Conservation (phyloP, 1,140 invertebrate genomes). For the Cotesia typhae region DNA sequence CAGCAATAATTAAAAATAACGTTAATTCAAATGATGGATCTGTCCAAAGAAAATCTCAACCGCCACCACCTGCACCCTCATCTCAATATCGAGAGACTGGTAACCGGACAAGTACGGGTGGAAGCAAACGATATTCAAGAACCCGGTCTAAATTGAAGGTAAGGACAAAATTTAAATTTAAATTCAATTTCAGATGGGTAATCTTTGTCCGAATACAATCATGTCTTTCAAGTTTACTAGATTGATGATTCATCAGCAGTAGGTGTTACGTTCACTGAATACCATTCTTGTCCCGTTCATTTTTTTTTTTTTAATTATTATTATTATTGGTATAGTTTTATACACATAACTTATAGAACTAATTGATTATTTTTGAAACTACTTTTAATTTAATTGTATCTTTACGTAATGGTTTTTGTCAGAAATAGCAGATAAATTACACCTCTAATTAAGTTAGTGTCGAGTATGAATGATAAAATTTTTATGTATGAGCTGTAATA, state of each 20-base stretch:
- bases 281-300: neutral
- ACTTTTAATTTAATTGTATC: too few relatives aligned
- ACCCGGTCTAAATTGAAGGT: conserved; percentile 46
- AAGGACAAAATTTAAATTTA: conserved; percentile 37
- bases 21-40: conserved; percentile 32
- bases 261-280: neutral
- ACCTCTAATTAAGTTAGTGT: too few relatives aligned
- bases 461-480: too few relatives aligned
- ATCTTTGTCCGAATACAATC: neutral
- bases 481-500: too few relatives aligned
- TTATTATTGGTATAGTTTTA: too few relatives aligned
- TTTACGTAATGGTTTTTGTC: too few relatives aligned
- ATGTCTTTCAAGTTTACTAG: neutral
- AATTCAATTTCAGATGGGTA: neutral
- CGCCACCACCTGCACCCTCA: conserved; percentile 41
- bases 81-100: conserved; percentile 33
- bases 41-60: conserved; percentile 41
- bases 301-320: too few relatives aligned
- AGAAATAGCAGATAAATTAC: too few relatives aligned
- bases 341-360: too few relatives aligned
- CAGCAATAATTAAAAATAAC: neutral
- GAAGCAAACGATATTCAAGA: conserved; percentile 41
- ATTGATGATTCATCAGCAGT: conserved; percentile 3
- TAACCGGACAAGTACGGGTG: neutral
- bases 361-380: too few relatives aligned